Percentiles rank a stretch among this genome's conserved stretches.
These are phyloP conservation scores for Ammospiza nelsoni DNA, from an alignment of 2,113 vertebrate species.

Conservation along the genomic window DNA sequence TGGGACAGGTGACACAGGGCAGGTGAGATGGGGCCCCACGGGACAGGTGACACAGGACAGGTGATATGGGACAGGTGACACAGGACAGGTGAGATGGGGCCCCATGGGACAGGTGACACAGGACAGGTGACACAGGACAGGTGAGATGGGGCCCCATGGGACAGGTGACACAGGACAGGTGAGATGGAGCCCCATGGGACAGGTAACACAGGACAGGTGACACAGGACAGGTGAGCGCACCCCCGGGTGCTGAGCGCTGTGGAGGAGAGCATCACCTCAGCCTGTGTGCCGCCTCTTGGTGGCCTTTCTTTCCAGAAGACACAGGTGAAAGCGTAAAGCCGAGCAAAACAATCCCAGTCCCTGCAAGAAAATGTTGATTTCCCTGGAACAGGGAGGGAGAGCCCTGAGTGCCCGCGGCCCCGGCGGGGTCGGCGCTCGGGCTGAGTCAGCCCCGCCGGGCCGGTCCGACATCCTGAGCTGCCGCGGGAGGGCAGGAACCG, in stretches of 20 bases:
- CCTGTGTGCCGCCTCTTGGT: fast-evolving
- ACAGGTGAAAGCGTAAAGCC: background rate
- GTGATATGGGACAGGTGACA: too few species aligned
- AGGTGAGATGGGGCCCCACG: too few species aligned
- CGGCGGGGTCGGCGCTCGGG: background rate
- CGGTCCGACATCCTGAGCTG: background rate
- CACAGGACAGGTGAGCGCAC: too few species aligned
- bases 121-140: too few species aligned
- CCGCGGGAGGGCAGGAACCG: background rate
- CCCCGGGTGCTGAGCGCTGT: background rate
- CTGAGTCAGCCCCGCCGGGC: background rate
- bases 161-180: too few species aligned
- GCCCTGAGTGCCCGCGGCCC: background rate
- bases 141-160: too few species aligned
- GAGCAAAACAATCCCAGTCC: background rate
- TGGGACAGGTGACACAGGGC: too few species aligned
- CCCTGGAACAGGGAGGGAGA: background rate
- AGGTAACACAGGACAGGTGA: too few species aligned
- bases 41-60: too few species aligned
- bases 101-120: too few species aligned
- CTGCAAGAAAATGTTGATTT: background rate
- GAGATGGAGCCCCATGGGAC: too few species aligned
- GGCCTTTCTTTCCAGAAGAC: background rate
- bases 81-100: too few species aligned
- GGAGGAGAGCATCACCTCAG: background rate